phyloP scores from a whole-genome alignment of 2,113 vertebrate genomes.

The Clarias magur region DNA sequence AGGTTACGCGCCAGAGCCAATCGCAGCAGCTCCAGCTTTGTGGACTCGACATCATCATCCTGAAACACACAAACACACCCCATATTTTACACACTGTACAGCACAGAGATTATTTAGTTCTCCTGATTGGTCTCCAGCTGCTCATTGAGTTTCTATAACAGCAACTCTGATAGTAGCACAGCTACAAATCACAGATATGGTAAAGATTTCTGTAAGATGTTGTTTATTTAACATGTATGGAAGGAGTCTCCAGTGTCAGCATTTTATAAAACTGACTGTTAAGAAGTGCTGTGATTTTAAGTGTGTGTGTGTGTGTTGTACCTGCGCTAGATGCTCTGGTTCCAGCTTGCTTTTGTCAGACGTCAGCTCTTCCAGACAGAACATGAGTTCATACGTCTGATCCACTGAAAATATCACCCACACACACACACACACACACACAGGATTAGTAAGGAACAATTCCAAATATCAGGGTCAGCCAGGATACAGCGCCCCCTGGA shows the following conservation, averaged over 20 bases:
- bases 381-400: constrained; percentile 91
- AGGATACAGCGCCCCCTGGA: no score
- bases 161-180: not conserved
- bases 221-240: not conserved
- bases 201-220: not conserved
- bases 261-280: no score
- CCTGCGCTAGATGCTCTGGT: constrained; percentile 43
- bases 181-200: not conserved
- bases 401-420: constrained; percentile 92
- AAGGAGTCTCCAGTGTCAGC: not conserved
- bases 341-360: constrained; percentile 57
- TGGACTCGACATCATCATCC: constrained; percentile 71
- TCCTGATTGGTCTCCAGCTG: not conserved
- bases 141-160: not conserved
- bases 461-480: no score
- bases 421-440: not conserved
- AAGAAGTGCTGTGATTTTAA: no score
- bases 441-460: not conserved
- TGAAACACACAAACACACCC: constrained; percentile 59
- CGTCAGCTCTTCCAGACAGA: constrained; percentile 85
- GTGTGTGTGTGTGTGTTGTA: no score
- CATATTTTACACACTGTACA: not conserved
- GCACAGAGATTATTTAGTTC: not conserved
- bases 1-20: constrained; percentile 81
- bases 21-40: constrained; percentile 65